phyloP scores from a whole-genome alignment of 2,888 invertebrate genomes.

The Brachypalpus laphriformis region DNA sequence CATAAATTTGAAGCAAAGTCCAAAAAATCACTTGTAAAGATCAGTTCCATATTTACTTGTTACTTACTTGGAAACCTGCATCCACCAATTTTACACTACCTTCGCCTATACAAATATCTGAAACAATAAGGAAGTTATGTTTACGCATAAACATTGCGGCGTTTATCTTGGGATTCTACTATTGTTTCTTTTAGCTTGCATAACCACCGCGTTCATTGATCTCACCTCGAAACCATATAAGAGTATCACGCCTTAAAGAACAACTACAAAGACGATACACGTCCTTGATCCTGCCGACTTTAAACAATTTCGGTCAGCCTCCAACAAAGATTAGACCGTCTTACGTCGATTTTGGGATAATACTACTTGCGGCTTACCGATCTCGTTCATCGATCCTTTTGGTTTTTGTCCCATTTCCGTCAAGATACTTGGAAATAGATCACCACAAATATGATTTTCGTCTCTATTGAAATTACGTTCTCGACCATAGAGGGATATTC shows the following conservation, averaged over 20 bases:
- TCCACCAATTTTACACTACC: background rate
- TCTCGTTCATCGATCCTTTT: constrained; percentile 33
- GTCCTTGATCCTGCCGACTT: constrained; percentile 56
- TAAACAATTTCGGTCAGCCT: background rate
- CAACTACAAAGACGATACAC: constrained; percentile 25
- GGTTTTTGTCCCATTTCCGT: background rate
- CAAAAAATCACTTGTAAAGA: background rate
- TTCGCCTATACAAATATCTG: constrained; percentile 5
- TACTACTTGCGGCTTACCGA: constrained; percentile 57
- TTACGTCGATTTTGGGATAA: constrained; percentile 42
- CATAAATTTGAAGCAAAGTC: background rate
- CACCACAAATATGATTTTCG: constrained; percentile 9
- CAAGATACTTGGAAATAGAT: constrained; percentile 49
- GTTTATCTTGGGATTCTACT: constrained; percentile 20
- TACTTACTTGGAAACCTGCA: constrained; percentile 33
- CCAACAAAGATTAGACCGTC: constrained; percentile 27
- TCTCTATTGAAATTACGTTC: constrained; percentile 2
- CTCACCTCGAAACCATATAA: constrained; percentile 23
- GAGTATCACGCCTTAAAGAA: constrained; percentile 58
- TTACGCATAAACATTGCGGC: constrained; percentile 53
- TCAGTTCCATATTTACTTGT: constrained; percentile 30
- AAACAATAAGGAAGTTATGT: constrained; percentile 57
- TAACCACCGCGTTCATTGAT: constrained; percentile 51
- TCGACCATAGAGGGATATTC: background rate
- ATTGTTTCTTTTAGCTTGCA: constrained; percentile 39